Conservation (phyloP, 2,113 vertebrate genomes). For the Thunnus thynnus region DNA sequence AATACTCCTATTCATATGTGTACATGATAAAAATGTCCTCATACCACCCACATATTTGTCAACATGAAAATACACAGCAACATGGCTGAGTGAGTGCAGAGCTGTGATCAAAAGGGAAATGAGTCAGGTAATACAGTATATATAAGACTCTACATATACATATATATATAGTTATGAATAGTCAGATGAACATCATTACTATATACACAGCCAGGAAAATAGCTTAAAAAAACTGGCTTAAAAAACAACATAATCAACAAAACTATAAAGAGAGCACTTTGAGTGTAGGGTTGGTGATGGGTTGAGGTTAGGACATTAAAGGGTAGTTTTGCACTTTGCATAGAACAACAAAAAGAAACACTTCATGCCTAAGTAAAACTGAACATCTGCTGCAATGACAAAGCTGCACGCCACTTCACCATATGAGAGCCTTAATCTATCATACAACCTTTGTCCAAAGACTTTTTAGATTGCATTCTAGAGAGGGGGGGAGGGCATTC, state of each 20-base stretch:
- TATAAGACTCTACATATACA: too few species aligned
- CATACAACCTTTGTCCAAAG: conserved; percentile 10
- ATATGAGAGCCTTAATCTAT: conserved; percentile 12
- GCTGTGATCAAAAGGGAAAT: background rate
- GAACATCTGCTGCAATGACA: conserved; percentile 27
- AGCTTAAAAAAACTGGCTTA: too few species aligned
- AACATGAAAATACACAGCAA: background rate
- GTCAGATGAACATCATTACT: too few species aligned
- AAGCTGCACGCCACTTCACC: background rate
- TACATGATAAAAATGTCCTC: background rate
- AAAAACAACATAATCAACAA: background rate
- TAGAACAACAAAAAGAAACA: conserved; percentile 1
- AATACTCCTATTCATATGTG: background rate
- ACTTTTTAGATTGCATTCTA: conserved; percentile 5
- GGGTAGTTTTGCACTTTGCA: conserved; percentile 7
- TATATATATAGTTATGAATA: background rate
- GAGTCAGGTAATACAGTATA: too few species aligned
- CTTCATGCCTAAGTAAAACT: background rate
- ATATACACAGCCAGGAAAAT: too few species aligned
- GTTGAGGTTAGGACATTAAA: conserved; percentile 11
- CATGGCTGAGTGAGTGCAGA: background rate
- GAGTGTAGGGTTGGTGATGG: background rate
- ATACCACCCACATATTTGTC: conserved; percentile 5
- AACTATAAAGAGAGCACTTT: background rate
- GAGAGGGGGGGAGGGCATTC: background rate